Base-by-base conservation (phyloP, 2,888 invertebrate species). In the Ormyrus nitidulus region DNA sequence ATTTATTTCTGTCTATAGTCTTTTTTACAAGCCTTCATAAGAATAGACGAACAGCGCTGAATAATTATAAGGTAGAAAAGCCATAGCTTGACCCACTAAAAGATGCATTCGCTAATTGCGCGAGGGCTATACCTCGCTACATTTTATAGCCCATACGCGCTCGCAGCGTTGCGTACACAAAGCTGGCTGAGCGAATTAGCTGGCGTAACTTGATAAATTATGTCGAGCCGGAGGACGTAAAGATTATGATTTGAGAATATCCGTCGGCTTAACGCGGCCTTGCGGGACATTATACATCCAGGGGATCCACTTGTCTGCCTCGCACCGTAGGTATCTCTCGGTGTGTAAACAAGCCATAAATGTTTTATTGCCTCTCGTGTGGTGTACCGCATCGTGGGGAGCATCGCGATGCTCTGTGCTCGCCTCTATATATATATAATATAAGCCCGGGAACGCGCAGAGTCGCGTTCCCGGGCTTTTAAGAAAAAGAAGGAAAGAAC, bases 261-360 rank as follows among this genome's bases (percentile, higher is more conserved):
- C 68, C 77, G 62, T 73, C 75, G 81, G 81, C 79, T 81, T 81
- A 81, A 77, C 73, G 66, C 75, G 75, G 71, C 73, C 77, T 77
- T 77, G 69, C 64, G 51, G 10, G 58, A 73, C 72, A 72, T 80
- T 80, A 80, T 76, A 75, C 61, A 64, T 68, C 34, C 69, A 8
- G 66, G 70, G 62, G 66, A 72, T 77, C 76, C 77, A 77, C 77
- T 80, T 80, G 71, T 34, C 34, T 62, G 58, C 48, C 5, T 34
- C n/a, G 53, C 64, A 49, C 64, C 74, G 19, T 61, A 64, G 78
- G 72, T 79, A 81, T 72, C 76, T 71, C 8, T 34, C 83, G 84
- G 84, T 84, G 85, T 86, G 87, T 87, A 88, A 87, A 87, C 87
- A 87, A 87, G 87, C 85, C 86, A 86, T 88, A 88, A 88, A 88